Base-by-base conservation (phyloP, 2,888 invertebrate genomes). In the Chromoteleia sp. region DNA sequence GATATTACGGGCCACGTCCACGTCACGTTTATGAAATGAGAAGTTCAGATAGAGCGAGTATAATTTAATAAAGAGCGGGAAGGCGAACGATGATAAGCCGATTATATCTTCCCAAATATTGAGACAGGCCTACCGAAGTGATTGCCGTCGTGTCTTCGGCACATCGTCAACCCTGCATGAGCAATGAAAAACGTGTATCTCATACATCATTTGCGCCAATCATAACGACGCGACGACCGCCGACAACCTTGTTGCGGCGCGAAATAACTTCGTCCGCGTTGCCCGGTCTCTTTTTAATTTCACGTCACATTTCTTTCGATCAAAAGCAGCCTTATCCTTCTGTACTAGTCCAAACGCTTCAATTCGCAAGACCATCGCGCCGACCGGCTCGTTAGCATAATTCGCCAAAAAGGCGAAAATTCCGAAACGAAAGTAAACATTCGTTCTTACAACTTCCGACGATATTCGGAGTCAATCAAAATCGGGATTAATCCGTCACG, bases 21-120 rank as follows among this genome's bases (percentile, higher is more conserved):
- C 63, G 77, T 83, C 76, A 68, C 82, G 56, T 59, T 78, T 78
- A 58, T 71, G 74, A 80, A 80, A 80, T 61, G 61, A 48, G 61
- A 74, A 56, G 65, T 63, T 52, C 48, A 75, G 81, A 77, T 67
- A 61, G 39, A 67, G 45, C 63, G 63, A 14, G 54, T 65, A 75
- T 58, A 71, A 71, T 63, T 78, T 67, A 71, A 67, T 65, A 67
- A 71, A 65, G 43, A 82, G 67, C 43, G 33, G 48, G 21, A 67
- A 33, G 43, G 45, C 41, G 71, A 63, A 78, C 83, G 84, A 86
- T 86, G 87, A 85, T 89, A 89, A 89, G 88, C 88, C 89, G 89
- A 89, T 89, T 88, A 88, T 87, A 86, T 85, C 86, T 86, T 86
- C 86, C 89, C 87, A 89, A 89, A 89, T 89, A 89, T 89, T 88